phyloP scores from a whole-genome alignment of 2,113 vertebrate genomes.

The Aspiorhynchus laticeps region DNA sequence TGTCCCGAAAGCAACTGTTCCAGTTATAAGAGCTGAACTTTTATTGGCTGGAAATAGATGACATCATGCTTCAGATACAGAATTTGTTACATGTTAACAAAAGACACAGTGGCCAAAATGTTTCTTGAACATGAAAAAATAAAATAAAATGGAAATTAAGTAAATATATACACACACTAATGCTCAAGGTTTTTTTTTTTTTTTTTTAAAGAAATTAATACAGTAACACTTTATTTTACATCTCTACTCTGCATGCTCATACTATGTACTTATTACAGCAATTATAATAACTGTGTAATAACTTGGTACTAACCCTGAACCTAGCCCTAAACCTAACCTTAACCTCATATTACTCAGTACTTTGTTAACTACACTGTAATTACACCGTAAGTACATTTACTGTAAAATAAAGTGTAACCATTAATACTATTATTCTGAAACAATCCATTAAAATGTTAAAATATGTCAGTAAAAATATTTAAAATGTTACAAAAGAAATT shows the following conservation, averaged over 20 bases:
- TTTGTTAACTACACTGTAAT: too few species aligned
- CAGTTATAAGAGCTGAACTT: background rate
- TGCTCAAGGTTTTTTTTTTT: too few species aligned
- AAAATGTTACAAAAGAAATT: background rate
- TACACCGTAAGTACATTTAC: too few species aligned
- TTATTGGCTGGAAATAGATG: background rate
- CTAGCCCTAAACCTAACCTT: background rate
- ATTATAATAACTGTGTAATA: background rate
- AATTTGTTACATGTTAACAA: background rate
- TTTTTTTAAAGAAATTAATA: too few species aligned
- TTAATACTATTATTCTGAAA: background rate
- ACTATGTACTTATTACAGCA: background rate
- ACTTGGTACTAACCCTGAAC: background rate
- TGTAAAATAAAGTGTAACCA: too few species aligned
- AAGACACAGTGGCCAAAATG: background rate
- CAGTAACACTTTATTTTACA: too few species aligned
- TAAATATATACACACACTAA: background rate
- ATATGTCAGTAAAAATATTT: background rate
- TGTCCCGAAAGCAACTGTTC: constrained; percentile 28
- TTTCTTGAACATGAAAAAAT: background rate
- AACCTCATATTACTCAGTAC: background rate
- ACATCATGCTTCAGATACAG: background rate
- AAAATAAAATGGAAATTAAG: background rate
- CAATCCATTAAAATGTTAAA: background rate
- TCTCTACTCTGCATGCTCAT: background rate